Base-by-base conservation (phyloP, 2,113 vertebrate species). In the Anser brachyrhynchus region DNA sequence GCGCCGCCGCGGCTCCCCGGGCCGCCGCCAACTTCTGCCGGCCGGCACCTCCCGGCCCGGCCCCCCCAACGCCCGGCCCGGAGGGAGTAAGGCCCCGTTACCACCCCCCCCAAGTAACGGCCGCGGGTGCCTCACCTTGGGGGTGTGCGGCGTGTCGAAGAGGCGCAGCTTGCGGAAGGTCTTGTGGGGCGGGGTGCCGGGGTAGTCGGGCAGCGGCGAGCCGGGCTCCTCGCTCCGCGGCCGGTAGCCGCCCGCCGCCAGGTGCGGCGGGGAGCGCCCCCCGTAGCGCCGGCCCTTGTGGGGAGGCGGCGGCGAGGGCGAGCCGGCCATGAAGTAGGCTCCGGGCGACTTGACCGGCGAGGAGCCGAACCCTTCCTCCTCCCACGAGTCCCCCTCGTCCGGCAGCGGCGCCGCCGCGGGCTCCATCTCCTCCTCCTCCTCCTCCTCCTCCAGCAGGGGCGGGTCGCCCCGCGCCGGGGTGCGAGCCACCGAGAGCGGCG, bases 131-230 rank as follows among this genome's bases (percentile, higher is more conserved):
- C 98, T 86, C 87, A 99, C 99, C 99, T 99, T 99, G 33, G 99
- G 99, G 17, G 99, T 99, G 97, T 99, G 99, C 20, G 99, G 99
- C 0, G 99, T 99, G 95, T 99, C 99, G 92, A 99, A 99, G 2
- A 99, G 98, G 3, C 99, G 97, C 55, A 99, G 98, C 73, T 99
- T 99, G 78, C 99, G 98, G 96, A 99, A 99, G 17, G 99, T 99
- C 96, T 99, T 99, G 89, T 99, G 99, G 6, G 99, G 99, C 49
- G 99, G 99, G 4, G 99, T 99, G 92, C 99, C 99, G 4, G 99
- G 99, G 49, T 98, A 98, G 73, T 99, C 98, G 0, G 98, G 99
- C 71, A 98, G 94, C 28, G 98, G 98, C 13, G 99, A 98, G 91
- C 98, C 96, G 39, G 97, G 98, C 8, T 95, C 98, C 25, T 98